phyloP scores from a whole-genome alignment of 2,113 vertebrate species.

The Brachionichthys hirsutus region DNA sequence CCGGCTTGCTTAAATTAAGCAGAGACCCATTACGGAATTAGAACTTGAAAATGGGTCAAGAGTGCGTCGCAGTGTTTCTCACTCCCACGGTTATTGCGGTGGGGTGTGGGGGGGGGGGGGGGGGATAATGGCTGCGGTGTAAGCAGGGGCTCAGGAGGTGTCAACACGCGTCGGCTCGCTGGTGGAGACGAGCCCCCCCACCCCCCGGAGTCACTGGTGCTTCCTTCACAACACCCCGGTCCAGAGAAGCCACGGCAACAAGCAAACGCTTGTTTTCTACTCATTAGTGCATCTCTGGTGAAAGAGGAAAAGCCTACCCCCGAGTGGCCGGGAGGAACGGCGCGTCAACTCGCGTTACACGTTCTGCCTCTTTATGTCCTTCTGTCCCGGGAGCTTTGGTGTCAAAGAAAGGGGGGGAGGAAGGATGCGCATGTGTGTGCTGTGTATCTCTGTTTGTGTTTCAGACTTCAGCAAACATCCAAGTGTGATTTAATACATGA shows the following conservation, averaged over 20 bases:
- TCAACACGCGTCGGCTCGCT: conserved; percentile 44
- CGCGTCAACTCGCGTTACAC: conserved; percentile 56
- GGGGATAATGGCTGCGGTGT: conserved; percentile 26
- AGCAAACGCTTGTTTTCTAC: conserved; percentile 61
- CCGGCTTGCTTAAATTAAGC: conserved; percentile 71
- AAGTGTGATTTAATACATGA: no score
- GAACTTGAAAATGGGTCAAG: conserved; percentile 69
- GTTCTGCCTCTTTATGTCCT: conserved; percentile 48
- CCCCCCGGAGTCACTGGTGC: conserved; percentile 52
- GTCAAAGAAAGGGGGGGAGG: conserved; percentile 15
- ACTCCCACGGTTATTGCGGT: conserved; percentile 6
- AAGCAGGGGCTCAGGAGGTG: conserved; percentile 27
- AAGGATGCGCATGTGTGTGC: conserved; percentile 23
- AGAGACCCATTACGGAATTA: conserved; percentile 66
- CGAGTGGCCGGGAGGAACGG: conserved; percentile 51
- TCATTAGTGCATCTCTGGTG: conserved; percentile 67
- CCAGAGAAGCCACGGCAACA: conserved; percentile 50
- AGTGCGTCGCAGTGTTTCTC: conserved; percentile 46
- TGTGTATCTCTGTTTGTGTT: no score
- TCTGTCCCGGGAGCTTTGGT: conserved; percentile 16
- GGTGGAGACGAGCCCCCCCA: conserved; percentile 43
- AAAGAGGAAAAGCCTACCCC: conserved; percentile 43
- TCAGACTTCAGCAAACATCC: no score
- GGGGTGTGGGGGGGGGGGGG: conserved; percentile 1
- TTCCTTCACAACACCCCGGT: conserved; percentile 52